These are phyloP conservation scores for Pterostichus niger DNA, from an alignment of 2,888 invertebrate genomes.

Conservation along the genomic window DNA sequence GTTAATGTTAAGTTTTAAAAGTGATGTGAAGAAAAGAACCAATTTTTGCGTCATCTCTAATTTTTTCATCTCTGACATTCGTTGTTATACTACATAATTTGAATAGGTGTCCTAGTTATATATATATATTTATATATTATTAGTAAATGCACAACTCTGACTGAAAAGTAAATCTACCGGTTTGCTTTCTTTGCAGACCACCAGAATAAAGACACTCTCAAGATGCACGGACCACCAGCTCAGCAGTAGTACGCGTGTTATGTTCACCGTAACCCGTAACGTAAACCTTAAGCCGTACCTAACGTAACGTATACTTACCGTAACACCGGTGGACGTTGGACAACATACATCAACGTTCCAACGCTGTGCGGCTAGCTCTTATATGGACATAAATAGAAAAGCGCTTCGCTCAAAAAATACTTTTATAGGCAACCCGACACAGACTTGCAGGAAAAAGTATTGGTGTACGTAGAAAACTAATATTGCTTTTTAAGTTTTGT, in stretches of 20 bases:
- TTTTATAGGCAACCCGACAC: constrained; percentile 22
- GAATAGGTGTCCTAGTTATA: no score
- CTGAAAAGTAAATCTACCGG: neutral
- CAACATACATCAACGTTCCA: constrained; percentile 55
- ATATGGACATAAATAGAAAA: constrained; percentile 57
- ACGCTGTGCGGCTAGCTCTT: neutral
- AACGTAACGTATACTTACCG: constrained; percentile 41
- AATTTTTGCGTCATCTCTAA: no score
- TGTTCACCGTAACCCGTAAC: constrained; percentile 48
- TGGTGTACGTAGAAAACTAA: no score
- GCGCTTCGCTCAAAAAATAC: constrained; percentile 49
- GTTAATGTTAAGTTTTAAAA: no score
- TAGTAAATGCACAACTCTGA: no score
- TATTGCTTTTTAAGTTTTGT: no score
- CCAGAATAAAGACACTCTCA: neutral
- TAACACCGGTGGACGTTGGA: constrained; percentile 48
- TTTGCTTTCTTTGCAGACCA: constrained; percentile 2
- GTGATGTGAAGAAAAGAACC: no score
- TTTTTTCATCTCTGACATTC: no score
- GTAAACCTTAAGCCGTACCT: constrained; percentile 16
- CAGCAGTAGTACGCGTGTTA: constrained; percentile 2
- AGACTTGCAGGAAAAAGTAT: neutral
- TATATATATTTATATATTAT: no score
- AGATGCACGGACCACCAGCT: constrained; percentile 36
- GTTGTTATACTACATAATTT: no score